Base-by-base conservation (phyloP, 2,797 vertebrate genomes). In the Anisognathus igniventris region DNA sequence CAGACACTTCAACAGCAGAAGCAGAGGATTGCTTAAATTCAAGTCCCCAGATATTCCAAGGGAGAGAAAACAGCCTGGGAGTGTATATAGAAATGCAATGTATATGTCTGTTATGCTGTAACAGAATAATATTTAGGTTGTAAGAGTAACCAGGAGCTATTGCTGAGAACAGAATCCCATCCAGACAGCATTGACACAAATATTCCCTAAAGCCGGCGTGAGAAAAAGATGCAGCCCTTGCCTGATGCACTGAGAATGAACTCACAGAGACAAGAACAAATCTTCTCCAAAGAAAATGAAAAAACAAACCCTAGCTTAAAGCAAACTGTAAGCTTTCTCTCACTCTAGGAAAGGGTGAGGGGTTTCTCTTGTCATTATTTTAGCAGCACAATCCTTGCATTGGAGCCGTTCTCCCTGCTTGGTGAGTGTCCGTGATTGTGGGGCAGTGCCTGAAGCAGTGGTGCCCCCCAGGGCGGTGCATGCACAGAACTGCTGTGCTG, bases 401-500 rank as follows among this genome's bases (percentile, higher is more conserved):
- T 4, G 40, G 40, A 40, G 40, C 40, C 40, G 40, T 40, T 40
- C 40, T 40, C 40, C 40, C 40, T 40, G 40, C 40, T 40, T 40
- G 24, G 5, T 17, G 39, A 28, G 58, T 4, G 7, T 0, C 8
- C 18, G 54, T 0, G 67, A 6, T 0, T 2, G 1, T 9, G 12
- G 18, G 27, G 56, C 10, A 14, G 25, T 5, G 70, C 10, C 7
- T 33, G 72, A 25, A 86, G 42, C 73, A 14, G 27, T 0, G 27
- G 61, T 71, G 39, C 19, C 66, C 53, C 35, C 31, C 33, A 27
- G 72, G 37, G 45, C 33, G 17, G 35, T 2, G 10, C 7, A 3
- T 0, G 12, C 7, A 13, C 44, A 22, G 33, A 6, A 7, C 19
- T 6, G 30, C 54, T 20, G 37, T 9, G 64, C 72, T 53, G 45